phyloP scores from a whole-genome alignment of 2,888 invertebrate species.

The Eilema depressum region DNA sequence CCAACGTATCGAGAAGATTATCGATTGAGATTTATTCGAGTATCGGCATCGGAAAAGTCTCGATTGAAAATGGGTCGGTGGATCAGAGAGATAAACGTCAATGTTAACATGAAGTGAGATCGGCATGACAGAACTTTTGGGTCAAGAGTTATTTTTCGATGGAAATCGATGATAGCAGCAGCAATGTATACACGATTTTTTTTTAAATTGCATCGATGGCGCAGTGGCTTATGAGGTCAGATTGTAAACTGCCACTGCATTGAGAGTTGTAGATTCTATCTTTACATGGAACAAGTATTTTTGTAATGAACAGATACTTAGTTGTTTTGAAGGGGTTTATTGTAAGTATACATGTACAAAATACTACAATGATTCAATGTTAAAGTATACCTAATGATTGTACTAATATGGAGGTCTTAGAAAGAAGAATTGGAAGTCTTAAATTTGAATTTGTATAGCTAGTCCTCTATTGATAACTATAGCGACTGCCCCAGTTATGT shows the following conservation, averaged over 20 bases:
- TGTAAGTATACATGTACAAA: not conserved
- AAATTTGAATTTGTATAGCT: no score
- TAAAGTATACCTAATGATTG: no score
- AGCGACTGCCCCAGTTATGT: not conserved
- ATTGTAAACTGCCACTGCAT: not conserved
- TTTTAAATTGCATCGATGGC: not conserved
- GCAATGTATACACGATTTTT: not conserved
- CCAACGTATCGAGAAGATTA: slow-evolving; percentile 50
- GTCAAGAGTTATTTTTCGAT: slow-evolving; percentile 20
- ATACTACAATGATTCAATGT: no score
- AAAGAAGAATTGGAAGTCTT: no score
- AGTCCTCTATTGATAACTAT: not conserved
- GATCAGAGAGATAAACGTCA: slow-evolving; percentile 28
- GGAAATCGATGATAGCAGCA: slow-evolving; percentile 18
- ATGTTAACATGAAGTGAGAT: slow-evolving; percentile 30
- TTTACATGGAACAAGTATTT: not conserved
- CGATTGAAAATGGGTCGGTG: slow-evolving; percentile 43
- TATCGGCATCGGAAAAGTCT: slow-evolving; percentile 55
- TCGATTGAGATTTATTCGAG: slow-evolving; percentile 54
- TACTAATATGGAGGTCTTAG: no score
- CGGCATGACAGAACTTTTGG: slow-evolving; percentile 20
- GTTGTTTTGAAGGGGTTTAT: not conserved
- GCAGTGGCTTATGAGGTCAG: not conserved
- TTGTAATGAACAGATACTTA: not conserved
- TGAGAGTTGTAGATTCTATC: not conserved